These are phyloP conservation scores for Eupleurogrammus muticus DNA, from an alignment of 2,797 vertebrate species.

Conservation along the genomic window DNA sequence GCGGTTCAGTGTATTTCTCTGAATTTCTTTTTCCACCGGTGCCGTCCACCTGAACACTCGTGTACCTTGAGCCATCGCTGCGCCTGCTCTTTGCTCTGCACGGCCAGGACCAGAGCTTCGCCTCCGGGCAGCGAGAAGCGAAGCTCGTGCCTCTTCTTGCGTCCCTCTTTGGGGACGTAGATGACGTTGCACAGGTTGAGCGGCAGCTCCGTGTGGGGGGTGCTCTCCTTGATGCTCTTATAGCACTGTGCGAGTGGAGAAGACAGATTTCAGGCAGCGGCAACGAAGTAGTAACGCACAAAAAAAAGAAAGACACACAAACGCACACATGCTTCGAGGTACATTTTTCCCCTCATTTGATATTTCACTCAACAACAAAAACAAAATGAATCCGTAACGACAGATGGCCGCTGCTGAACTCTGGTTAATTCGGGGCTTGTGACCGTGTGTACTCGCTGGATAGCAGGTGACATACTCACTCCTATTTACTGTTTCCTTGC, in stretches of 20 bases:
- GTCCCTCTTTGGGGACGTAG: conserved; percentile 95
- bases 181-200: conserved; percentile 90
- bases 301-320: too few species aligned
- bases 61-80: conserved; percentile 97
- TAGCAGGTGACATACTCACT: not conserved
- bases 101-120: conserved; percentile 92
- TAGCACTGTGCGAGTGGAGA: conserved; percentile 86
- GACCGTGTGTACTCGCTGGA: not conserved
- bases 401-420: too few species aligned
- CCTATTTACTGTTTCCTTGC: not conserved
- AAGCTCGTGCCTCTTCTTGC: conserved; percentile 95
- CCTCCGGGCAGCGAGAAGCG: conserved; percentile 92
- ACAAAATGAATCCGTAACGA: too few species aligned
- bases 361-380: too few species aligned
- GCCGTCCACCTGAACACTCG: conserved; percentile 1
- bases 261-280: too few species aligned
- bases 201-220: conserved; percentile 90
- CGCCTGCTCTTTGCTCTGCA: conserved; percentile 97
- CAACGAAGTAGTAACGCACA: too few species aligned
- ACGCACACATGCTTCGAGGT: too few species aligned
- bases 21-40: not conserved
- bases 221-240: conserved; percentile 96
- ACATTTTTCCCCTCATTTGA: too few species aligned
- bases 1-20: conserved; percentile 11
- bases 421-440: too few species aligned